These are phyloP conservation scores for Bellardia bayeri DNA, from an alignment of 2,888 invertebrate genomes.

Conservation along the genomic window DNA sequence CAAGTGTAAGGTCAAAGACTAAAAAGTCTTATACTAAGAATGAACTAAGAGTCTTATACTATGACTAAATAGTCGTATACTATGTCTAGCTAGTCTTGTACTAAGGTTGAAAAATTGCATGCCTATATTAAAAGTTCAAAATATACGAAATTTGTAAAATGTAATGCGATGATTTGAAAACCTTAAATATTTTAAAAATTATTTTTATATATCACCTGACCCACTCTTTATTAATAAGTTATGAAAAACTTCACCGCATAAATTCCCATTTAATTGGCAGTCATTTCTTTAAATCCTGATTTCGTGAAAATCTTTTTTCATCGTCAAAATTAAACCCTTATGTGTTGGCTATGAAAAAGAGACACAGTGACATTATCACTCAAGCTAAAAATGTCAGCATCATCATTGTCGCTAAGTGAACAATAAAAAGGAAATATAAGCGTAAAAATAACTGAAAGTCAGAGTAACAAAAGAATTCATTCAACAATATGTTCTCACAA, in stretches of 20 bases:
- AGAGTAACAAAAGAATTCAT: neutral
- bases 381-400: slow-evolving; percentile 39
- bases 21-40: no score
- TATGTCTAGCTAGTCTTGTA: no score
- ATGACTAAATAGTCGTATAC: no score
- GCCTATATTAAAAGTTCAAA: no score
- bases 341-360: slow-evolving; percentile 5
- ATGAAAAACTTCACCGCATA: neutral
- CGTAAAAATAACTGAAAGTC: neutral
- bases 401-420: slow-evolving; percentile 19
- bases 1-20: no score
- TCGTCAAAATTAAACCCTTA: neutral
- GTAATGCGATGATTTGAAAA: no score
- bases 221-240: neutral
- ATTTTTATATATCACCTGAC: no score
- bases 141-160: no score
- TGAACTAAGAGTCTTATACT: no score
- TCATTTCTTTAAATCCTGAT: slow-evolving; percentile 6
- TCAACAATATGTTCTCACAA: neutral
- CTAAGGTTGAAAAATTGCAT: no score
- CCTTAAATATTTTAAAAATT: no score
- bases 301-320: neutral
- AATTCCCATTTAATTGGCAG: neutral
- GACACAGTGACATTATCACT: slow-evolving; percentile 51
- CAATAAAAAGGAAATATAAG: neutral